A percentile compares a stretch with the other conserved stretches of the same genome.
Evolutionary conservation across 2,888 invertebrate genomes (phyloP).

Genomic region (Philereme vetulata): DNA sequence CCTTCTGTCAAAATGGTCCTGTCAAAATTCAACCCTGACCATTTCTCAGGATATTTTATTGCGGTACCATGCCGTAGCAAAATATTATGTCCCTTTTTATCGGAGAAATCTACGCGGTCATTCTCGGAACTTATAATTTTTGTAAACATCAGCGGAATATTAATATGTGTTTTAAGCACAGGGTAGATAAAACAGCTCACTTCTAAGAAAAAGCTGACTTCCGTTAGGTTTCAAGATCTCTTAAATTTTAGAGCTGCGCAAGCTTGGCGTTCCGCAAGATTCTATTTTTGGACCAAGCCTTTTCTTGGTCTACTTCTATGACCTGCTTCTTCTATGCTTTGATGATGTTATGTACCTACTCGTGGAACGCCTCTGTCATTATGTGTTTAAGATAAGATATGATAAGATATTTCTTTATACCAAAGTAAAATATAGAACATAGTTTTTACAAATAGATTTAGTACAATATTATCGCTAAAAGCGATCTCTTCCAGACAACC

Average conservation of each 20-base stretch:
- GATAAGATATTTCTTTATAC: too few relatives aligned
- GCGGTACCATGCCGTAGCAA: conserved; percentile 37
- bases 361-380: too few relatives aligned
- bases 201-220: background rate
- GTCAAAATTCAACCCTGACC: conserved; percentile 32
- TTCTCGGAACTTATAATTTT: conserved; percentile 41
- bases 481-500: too few relatives aligned
- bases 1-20: conserved; percentile 46
- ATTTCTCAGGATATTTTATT: conserved; percentile 39
- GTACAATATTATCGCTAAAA: too few relatives aligned
- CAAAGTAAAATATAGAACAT: too few relatives aligned
- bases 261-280: background rate
- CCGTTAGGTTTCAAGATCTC: background rate
- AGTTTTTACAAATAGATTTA: too few relatives aligned
- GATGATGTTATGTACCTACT: too few relatives aligned
- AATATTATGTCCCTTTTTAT: conserved; percentile 42
- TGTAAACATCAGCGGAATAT: conserved; percentile 35
- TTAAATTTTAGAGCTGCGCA: background rate
- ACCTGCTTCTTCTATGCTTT: too few relatives aligned
- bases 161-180: conserved; percentile 21
- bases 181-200: background rate
- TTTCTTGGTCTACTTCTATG: too few relatives aligned
- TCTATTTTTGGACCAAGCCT: too few relatives aligned
- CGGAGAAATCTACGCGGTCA: conserved; percentile 39
- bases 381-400: too few relatives aligned